These are phyloP conservation scores for Orbicella faveolata DNA, from an alignment of 64 coral and sea anemone genomes.

Conservation along the genomic window DNA sequence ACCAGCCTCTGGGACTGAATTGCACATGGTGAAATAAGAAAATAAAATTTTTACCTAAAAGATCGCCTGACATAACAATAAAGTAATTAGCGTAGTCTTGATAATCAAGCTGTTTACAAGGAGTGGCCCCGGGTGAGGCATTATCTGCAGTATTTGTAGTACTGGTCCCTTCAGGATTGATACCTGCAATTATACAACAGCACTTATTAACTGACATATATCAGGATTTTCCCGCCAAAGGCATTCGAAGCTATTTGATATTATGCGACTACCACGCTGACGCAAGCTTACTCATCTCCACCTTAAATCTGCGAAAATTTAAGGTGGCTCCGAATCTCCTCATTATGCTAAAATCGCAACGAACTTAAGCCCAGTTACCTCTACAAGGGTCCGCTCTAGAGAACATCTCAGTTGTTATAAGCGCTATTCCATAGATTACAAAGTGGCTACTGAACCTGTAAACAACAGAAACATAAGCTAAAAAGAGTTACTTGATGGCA, in stretches of 20 bases:
- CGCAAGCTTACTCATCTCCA: no score
- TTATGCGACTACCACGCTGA: no score
- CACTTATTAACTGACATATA: background rate
- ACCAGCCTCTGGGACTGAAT: no score
- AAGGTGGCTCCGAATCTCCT: background rate
- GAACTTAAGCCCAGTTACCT: conserved; percentile 38
- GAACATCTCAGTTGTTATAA: conserved; percentile 93
- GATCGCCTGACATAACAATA: conserved; percentile 67
- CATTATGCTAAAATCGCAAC: background rate
- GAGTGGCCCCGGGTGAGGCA: background rate
- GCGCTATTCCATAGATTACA: conserved; percentile 87
- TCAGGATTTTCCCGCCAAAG: no score
- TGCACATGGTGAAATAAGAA: background rate
- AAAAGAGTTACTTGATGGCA: background rate
- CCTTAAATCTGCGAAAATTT: background rate
- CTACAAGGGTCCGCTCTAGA: conserved; percentile 80
- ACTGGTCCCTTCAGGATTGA: background rate
- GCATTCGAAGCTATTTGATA: no score
- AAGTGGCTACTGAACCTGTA: conserved; percentile 95
- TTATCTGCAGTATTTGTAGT: background rate
- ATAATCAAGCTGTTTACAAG: conserved; percentile 56
- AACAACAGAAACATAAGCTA: background rate
- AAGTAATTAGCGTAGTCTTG: conserved; percentile 64
- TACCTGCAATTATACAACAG: conserved; percentile 5
- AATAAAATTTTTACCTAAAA: conserved; percentile 29